Evolutionary conservation across 2,113 vertebrate species (phyloP).

Genomic region (Condylura cristata): DNA sequence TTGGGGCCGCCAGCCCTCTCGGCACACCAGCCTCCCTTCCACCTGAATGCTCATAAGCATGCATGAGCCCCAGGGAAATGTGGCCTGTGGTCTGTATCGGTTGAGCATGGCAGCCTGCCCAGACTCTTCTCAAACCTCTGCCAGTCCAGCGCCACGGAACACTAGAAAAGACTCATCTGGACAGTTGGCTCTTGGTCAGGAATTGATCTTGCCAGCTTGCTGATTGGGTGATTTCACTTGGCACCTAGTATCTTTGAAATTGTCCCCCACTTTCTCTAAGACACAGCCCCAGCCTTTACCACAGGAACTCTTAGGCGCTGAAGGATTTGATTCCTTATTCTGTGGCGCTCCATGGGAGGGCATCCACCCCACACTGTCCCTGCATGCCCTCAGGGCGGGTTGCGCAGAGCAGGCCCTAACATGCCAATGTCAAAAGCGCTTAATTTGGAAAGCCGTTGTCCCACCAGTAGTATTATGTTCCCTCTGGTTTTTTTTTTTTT

Average conservation of each 20-base stretch:
- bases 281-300: not conserved
- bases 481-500: slow-evolving; percentile 39
- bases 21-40: slow-evolving; percentile 23
- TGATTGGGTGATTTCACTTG: slow-evolving; percentile 81
- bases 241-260: slow-evolving; percentile 56
- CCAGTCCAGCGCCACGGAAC: slow-evolving; percentile 49
- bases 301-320: slow-evolving; percentile 1
- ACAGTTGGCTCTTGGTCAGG: slow-evolving; percentile 79
- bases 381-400: not conserved
- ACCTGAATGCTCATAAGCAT: slow-evolving; percentile 54
- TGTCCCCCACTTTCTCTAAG: slow-evolving; percentile 54
- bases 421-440: slow-evolving; percentile 30
- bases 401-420: slow-evolving; percentile 20
- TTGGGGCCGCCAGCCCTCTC: slow-evolving; percentile 3
- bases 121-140: slow-evolving; percentile 61
- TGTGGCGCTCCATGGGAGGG: not conserved
- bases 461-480: slow-evolving; percentile 24
- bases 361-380: slow-evolving; percentile 29
- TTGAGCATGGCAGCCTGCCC: slow-evolving; percentile 50
- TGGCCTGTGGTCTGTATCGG: slow-evolving; percentile 44
- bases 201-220: slow-evolving; percentile 76
- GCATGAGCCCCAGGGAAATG: slow-evolving; percentile 38
- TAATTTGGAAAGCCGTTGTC: not conserved
- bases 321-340: slow-evolving; percentile 4
- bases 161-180: slow-evolving; percentile 68